phyloP scores from a whole-genome alignment of 1,140 invertebrate genomes.

The Planococcus citri region DNA sequence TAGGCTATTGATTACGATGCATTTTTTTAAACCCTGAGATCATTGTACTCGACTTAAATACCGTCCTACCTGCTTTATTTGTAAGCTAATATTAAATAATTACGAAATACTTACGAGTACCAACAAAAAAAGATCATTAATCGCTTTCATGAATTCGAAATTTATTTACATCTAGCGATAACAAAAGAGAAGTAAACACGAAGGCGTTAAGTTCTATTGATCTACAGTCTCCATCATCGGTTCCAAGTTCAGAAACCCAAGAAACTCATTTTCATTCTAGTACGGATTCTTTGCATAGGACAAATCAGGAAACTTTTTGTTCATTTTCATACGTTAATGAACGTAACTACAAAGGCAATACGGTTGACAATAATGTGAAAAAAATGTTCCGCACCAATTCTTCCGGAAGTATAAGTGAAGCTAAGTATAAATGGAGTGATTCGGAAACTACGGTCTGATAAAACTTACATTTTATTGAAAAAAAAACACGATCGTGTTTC shows the following conservation, averaged over 20 bases:
- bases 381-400: slow-evolving; percentile 12
- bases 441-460: slow-evolving; percentile 24
- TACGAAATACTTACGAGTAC: too few species aligned
- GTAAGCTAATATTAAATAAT: too few species aligned
- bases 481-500: neutral
- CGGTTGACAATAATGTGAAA: neutral
- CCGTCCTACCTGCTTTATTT: too few species aligned
- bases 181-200: neutral
- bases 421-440: slow-evolving; percentile 26
- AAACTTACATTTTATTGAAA: neutral
- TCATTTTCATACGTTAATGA: slow-evolving; percentile 10
- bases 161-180: neutral
- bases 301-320: neutral
- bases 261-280: slow-evolving; percentile 3
- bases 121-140: too few species aligned
- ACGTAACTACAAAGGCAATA: neutral
- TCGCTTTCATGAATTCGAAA: neutral
- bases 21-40: too few species aligned
- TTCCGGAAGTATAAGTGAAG: neutral
- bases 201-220: neutral
- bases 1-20: too few species aligned
- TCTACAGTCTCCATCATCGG: neutral
- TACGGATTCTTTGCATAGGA: neutral
- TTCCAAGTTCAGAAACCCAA: neutral
- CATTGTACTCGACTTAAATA: too few species aligned